These are phyloP conservation scores for Scaptomyza cyrtandrae DNA, from an alignment of 2,888 invertebrate genomes.

Conservation along the genomic window DNA sequence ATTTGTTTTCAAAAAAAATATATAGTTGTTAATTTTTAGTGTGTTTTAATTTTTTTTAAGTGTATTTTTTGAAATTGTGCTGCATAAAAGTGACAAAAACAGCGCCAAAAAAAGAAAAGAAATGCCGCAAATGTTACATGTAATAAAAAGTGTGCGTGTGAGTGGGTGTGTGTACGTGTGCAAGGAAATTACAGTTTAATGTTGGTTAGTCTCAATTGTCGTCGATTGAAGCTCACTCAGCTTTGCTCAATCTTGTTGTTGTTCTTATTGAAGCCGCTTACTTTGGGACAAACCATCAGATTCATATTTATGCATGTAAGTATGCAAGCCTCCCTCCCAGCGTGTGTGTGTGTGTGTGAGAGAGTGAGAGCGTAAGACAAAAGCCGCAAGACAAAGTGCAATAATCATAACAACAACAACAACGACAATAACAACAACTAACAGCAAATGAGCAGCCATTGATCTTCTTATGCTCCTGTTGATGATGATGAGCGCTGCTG, in stretches of 20 bases:
- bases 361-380: slow-evolving; percentile 41
- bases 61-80: slow-evolving; percentile 11
- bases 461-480: slow-evolving; percentile 33
- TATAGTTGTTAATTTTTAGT: slow-evolving; percentile 6
- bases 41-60: slow-evolving; percentile 21
- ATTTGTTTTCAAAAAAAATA: slow-evolving; percentile 8
- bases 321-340: slow-evolving; percentile 18
- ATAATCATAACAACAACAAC: slow-evolving; percentile 27
- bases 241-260: slow-evolving; percentile 25
- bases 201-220: slow-evolving; percentile 76
- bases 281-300: slow-evolving; percentile 20
- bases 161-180: slow-evolving; percentile 32
- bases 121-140: slow-evolving; percentile 29
- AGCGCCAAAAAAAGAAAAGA: slow-evolving; percentile 22
- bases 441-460: slow-evolving; percentile 35
- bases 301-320: slow-evolving; percentile 39
- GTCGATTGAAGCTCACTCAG: slow-evolving; percentile 68
- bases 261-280: slow-evolving; percentile 34
- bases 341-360: not conserved
- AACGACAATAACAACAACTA: slow-evolving; percentile 27
- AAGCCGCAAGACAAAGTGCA: slow-evolving; percentile 58
- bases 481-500: not conserved
- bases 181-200: slow-evolving; percentile 78
- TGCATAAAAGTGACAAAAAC: slow-evolving; percentile 21
- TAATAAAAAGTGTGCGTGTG: slow-evolving; percentile 10